Conservation (phyloP, 2,113 vertebrate genomes). For the Anarhynchus alexandrinus region DNA sequence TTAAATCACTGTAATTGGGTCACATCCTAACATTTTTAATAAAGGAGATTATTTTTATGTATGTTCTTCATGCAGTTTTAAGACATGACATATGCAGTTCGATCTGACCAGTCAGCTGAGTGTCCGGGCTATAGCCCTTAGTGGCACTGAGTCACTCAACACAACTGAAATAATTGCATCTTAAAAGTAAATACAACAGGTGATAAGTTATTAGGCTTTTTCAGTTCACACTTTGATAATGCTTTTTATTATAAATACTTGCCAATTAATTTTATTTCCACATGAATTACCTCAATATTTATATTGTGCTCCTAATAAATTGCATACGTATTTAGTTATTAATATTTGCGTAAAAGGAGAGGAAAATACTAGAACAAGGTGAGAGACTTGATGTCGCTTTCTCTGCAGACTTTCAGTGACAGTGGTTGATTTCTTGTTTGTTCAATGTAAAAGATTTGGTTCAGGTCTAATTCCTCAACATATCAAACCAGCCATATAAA, state of each 20-base stretch:
- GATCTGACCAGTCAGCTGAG: not conserved
- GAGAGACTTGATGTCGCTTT: not conserved
- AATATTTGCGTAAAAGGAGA: not conserved
- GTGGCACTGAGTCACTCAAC: not conserved
- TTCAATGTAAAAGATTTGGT: not conserved
- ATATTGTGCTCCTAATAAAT: not conserved
- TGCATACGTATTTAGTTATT: not conserved
- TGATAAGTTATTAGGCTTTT: not conserved
- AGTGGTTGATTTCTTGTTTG: not conserved
- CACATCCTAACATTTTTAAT: not conserved
- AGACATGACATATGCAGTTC: not conserved
- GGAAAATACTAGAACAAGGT: not conserved
- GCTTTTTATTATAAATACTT: not conserved
- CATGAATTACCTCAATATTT: not conserved
- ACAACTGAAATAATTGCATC: not conserved
- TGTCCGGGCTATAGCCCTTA: not conserved
- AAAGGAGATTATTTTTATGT: not conserved
- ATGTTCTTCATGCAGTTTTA: not conserved
- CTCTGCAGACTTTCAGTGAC: not conserved
- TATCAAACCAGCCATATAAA: not conserved
- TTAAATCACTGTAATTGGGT: not conserved
- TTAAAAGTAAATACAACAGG: not conserved
- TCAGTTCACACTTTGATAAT: not conserved
- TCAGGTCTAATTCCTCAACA: not conserved
- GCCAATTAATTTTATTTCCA: not conserved